Evolutionary conservation across 2,113 vertebrate genomes (phyloP), one percentile per base, ranked within the genome.

Genomic region (Cyprinodon tularosa): DNA sequence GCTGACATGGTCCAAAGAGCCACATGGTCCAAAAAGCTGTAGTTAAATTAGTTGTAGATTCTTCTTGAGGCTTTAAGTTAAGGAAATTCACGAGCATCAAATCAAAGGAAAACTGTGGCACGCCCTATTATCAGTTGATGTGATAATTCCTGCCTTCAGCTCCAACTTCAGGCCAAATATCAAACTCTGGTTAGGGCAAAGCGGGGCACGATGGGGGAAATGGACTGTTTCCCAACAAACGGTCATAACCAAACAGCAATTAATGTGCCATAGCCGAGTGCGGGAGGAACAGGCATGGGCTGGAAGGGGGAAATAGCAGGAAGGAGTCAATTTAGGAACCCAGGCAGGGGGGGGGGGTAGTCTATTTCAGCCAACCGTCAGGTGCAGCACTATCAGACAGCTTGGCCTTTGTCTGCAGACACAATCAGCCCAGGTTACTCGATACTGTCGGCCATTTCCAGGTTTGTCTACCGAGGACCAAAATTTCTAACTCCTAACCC

Each of bases 201-300:
- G 90, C 89, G 47, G 74, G 50, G 50, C 17, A 57, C n/a, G 50
- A 20, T 57, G 50, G 87, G 73, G 90, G 93, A 92, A 92, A 93
- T 93, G 84, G 86, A 74, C 90, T 80, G 89, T 90, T 93, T 93
- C 91, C 91, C 84, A 79, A 90, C 87, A 86, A 91, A 93, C 68
- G 88, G 62, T 88, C 87, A 82, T 89, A 92, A 90, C 87, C 89
- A 91, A 94, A 94, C 84, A 91, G 90, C 86, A 92, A 93, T 94
- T 95, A 91, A 90, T 86, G 86, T 94, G 93, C 93, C 93, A 94
- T 59, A 74, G 90, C 60, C 36, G 15, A 70, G 82, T 88, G 63
- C 66, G 86, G 82, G 86, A 66, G 81, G 70, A 85, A 83, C 83
- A 87, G 89, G 93, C 85, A 72, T 77, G 57, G 14, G 62, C 83